A percentile compares a stretch with the other conserved stretches of the same genome.
phyloP scores from a whole-genome alignment of 2,113 vertebrate genomes.

The Callithrix jacchus region DNA sequence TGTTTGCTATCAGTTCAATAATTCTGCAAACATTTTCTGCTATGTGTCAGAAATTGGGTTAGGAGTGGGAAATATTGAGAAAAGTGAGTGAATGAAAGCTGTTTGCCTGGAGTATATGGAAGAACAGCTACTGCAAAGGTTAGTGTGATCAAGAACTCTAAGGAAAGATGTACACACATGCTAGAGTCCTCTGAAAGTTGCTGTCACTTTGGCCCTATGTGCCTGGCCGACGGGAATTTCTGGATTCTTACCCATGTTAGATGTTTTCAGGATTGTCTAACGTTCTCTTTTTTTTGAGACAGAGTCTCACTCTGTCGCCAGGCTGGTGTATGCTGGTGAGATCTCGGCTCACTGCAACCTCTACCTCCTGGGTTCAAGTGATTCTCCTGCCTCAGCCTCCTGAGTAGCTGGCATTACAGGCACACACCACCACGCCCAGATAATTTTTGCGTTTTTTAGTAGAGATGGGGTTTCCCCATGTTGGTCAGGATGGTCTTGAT shows the following conservation, averaged over 20 bases:
- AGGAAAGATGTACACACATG: background rate
- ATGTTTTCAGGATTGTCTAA: constrained; percentile 46
- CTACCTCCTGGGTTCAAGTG: too few relatives aligned
- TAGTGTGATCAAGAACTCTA: background rate
- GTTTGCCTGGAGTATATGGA: background rate
- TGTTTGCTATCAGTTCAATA: constrained; percentile 23
- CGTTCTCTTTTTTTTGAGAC: background rate
- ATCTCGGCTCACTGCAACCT: too few relatives aligned
- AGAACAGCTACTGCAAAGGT: background rate
- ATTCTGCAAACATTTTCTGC: constrained; percentile 10
- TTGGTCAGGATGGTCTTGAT: too few relatives aligned
- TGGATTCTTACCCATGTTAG: background rate
- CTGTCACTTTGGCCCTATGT: background rate
- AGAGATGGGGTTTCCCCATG: too few relatives aligned
- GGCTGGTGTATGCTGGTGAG: too few relatives aligned
- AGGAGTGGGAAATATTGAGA: background rate
- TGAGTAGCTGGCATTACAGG: too few relatives aligned
- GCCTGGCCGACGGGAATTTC: constrained; percentile 7
- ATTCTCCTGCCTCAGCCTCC: too few relatives aligned
- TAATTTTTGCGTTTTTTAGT: too few relatives aligned
- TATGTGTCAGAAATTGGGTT: background rate
- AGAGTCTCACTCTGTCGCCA: too few relatives aligned
- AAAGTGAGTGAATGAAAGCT: background rate
- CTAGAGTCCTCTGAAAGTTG: background rate
- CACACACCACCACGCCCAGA: too few relatives aligned